Evolutionary conservation across 2,797 vertebrate species (phyloP).

Genomic region (Centroberyx gerrardi): DNA sequence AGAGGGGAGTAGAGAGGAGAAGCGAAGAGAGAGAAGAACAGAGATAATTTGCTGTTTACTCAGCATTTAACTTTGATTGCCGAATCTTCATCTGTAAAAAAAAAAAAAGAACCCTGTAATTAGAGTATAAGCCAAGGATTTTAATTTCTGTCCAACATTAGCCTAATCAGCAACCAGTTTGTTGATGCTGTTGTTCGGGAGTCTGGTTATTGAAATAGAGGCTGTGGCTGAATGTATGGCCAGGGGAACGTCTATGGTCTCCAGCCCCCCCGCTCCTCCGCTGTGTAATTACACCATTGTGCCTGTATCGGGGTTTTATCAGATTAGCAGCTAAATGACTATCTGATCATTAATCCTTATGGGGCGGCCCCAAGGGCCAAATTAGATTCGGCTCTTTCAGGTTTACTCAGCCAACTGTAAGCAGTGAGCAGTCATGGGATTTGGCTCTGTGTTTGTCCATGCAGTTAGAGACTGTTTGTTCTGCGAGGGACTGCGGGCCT

Average conservation of each 20-base stretch:
- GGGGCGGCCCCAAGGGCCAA: constrained; percentile 70
- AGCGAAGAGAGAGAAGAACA: constrained; percentile 27
- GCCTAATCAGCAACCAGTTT: constrained; percentile 37
- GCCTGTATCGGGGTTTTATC: constrained; percentile 72
- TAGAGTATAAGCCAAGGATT: too few species aligned
- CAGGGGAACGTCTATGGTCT: constrained; percentile 47
- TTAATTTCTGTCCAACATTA: constrained; percentile 22
- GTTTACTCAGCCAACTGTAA: constrained; percentile 65
- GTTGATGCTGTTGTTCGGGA: constrained; percentile 34
- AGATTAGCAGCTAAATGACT: constrained; percentile 80
- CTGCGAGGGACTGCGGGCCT: constrained; percentile 42
- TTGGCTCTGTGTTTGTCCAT: constrained; percentile 62
- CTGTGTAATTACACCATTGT: constrained; percentile 75
- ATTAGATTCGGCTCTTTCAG: constrained; percentile 76
- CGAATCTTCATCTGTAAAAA: constrained; percentile 36
- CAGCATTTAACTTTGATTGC: constrained; percentile 50
- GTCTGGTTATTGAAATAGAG: constrained; percentile 35
- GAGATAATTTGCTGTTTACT: constrained; percentile 49
- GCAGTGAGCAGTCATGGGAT: constrained; percentile 65
- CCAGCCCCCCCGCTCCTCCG: constrained; percentile 43
- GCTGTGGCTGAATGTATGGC: constrained; percentile 41
- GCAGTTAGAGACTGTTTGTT: constrained; percentile 57
- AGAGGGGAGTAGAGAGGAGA: constrained; percentile 18
- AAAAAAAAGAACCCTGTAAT: too few species aligned
- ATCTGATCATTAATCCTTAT: constrained; percentile 77